Conservation (phyloP, 2,888 invertebrate genomes). For the Agriotes lineatus region DNA sequence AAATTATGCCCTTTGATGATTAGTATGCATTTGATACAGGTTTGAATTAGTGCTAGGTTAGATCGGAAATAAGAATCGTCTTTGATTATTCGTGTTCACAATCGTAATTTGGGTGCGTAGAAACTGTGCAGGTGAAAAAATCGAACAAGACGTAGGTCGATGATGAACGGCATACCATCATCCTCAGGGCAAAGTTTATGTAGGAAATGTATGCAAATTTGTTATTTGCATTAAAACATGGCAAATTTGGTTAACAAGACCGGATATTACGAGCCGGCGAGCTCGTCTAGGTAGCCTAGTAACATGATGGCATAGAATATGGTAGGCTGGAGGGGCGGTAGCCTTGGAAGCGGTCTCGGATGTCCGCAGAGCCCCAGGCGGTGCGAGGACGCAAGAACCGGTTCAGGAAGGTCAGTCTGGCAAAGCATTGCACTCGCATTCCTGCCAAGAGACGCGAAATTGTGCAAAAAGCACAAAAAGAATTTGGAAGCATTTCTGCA, state of each 20-base stretch:
- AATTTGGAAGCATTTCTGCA: constrained; percentile 10
- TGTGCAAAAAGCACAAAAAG: constrained; percentile 21
- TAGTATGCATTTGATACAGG: no score
- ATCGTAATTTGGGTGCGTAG: no score
- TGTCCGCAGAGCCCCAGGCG: constrained; percentile 47
- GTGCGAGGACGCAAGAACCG: constrained; percentile 52
- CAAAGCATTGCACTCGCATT: constrained; percentile 50
- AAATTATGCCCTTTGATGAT: no score
- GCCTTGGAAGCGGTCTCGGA: constrained; percentile 49
- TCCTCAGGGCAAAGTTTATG: neutral
- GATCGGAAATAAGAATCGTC: no score
- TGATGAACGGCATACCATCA: neutral
- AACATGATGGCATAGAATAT: constrained; percentile 49
- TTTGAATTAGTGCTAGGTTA: no score
- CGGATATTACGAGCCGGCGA: constrained; percentile 8
- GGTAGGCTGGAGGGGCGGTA: constrained; percentile 40
- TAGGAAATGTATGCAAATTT: neutral
- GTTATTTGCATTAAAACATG: neutral
- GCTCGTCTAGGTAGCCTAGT: constrained; percentile 43
- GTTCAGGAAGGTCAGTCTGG: constrained; percentile 55
- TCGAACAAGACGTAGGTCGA: no score
- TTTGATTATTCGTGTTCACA: no score
- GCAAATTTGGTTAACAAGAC: constrained; percentile 8
- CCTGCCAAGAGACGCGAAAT: constrained; percentile 35
- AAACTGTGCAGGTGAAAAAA: no score